Conservation (phyloP, 1,140 invertebrate genomes). For the Halictus rubicundus region DNA sequence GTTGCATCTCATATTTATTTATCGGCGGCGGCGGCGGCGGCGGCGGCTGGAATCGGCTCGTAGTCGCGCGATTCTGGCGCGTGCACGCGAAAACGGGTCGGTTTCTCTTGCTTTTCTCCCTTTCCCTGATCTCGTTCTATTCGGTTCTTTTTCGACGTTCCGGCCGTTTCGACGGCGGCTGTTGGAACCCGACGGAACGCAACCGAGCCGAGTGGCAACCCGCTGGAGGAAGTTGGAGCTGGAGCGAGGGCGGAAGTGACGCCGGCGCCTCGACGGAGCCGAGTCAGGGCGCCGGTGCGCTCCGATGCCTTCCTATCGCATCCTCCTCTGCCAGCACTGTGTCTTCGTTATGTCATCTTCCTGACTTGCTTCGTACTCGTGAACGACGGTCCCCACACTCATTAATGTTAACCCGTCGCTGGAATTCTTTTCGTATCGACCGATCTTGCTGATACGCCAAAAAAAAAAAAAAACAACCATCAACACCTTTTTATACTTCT, state of each 20-base stretch:
- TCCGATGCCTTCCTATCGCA: constrained; percentile 76
- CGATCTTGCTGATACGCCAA: not conserved
- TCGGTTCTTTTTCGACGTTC: constrained; percentile 42
- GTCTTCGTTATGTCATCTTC: constrained; percentile 78
- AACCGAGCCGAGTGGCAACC: constrained; percentile 44
- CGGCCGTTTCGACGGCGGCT: constrained; percentile 55
- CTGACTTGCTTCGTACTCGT: constrained; percentile 68
- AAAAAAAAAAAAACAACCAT: no score
- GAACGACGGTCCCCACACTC: constrained; percentile 15
- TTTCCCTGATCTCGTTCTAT: not conserved
- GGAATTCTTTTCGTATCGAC: not conserved
- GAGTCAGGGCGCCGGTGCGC: constrained; percentile 78
- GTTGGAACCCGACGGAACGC: constrained; percentile 51
- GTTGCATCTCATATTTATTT: constrained; percentile 75
- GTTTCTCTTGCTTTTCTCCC: no score
- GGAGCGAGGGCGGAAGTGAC: constrained; percentile 77
- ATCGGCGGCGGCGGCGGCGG: constrained; percentile 65
- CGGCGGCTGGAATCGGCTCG: constrained; percentile 60
- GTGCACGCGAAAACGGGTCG: constrained; percentile 59
- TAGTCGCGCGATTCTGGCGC: constrained; percentile 69
- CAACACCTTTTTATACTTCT: no score
- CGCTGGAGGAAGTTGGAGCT: constrained; percentile 57
- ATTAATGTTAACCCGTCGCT: not conserved
- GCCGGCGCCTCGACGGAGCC: constrained; percentile 81
- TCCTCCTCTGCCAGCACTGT: constrained; percentile 67